Evolutionary conservation across 2,888 invertebrate species (phyloP), one percentile per base, ranked within the genome.

Genomic region (Corbicula japonica): DNA sequence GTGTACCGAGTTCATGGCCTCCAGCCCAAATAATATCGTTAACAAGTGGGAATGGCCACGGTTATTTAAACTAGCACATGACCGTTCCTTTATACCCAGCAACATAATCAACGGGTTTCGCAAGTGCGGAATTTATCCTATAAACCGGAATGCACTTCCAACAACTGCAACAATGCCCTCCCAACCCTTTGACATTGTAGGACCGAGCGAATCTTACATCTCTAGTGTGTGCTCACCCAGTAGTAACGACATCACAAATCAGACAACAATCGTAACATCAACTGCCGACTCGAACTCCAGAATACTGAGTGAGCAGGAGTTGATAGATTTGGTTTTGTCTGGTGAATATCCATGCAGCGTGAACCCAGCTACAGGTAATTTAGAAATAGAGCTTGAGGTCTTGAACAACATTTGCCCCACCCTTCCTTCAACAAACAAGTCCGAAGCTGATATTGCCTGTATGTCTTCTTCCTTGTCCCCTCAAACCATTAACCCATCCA

Each of bases 31-130:
- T 28, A 48, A 46, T 46, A 63, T 28, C 8, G 30, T 63, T 1
- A 63, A 26, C 28, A 63, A 63, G 26, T 63, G 63, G 30, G 44
- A 44, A 18, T 63, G 44, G 28, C 63, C 44, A 18, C 46, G 63
- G 48, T 30, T 63, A 32, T 46, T 63, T 46, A 26, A 21, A 28
- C 4, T 3, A 28, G 63, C 63, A 23, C 46, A 46, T 44, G 28
- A 46, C 26, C 44, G 26, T 18, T 21, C 63, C 21, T 54, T 68
- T 30, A 74, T 26, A n/a, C 4, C 60, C 1, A 35, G 18, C 21
- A 63, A 41, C 15, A 52, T 63, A 8, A 5, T 4, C n/a, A 38
- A 23, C 34, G 60, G 60, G n/a, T 60, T 60, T 38, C n/a, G n/a
- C 2, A 35, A 32, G 38, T 60, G 60, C 23, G 60, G 60, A 1